A percentile compares a stretch with the other conserved stretches of the same genome.
phyloP scores from a whole-genome alignment of 2,888 invertebrate species.

The Drosophila greeni region DNA sequence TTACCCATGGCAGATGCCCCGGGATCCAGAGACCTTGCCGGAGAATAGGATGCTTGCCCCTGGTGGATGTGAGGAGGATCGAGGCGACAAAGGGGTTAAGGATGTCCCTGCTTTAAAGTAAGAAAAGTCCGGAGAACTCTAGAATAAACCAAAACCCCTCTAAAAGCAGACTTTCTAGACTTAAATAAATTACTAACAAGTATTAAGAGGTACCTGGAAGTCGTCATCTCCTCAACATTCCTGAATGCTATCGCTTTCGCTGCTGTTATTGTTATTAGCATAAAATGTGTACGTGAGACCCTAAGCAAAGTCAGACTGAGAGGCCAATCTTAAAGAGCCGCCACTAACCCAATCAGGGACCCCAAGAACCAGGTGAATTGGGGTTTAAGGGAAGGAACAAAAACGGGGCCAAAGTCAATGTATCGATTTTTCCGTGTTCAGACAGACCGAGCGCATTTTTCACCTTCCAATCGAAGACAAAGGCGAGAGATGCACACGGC shows the following conservation, averaged over 20 bases:
- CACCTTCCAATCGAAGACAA: conserved; percentile 51
- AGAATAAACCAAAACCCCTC: background rate
- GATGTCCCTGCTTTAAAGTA: background rate
- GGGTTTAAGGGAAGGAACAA: background rate
- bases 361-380: conserved; percentile 1
- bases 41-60: background rate
- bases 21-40: background rate
- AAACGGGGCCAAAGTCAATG: conserved; percentile 38
- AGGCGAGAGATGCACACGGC: conserved; percentile 53
- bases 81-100: background rate
- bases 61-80: background rate
- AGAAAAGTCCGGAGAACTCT: background rate
- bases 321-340: conserved; percentile 35
- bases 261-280: conserved; percentile 39
- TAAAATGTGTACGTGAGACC: conserved; percentile 35
- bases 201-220: background rate
- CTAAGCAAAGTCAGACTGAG: background rate
- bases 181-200: background rate
- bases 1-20: conserved; percentile 38
- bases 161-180: background rate
- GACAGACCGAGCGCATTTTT: conserved; percentile 33
- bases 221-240: background rate
- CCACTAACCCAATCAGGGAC: conserved; percentile 12
- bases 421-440: conserved; percentile 54
- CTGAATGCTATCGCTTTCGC: conserved; percentile 6